Conservation (phyloP, 1,140 invertebrate genomes). For the Hycleus phaleratus region DNA sequence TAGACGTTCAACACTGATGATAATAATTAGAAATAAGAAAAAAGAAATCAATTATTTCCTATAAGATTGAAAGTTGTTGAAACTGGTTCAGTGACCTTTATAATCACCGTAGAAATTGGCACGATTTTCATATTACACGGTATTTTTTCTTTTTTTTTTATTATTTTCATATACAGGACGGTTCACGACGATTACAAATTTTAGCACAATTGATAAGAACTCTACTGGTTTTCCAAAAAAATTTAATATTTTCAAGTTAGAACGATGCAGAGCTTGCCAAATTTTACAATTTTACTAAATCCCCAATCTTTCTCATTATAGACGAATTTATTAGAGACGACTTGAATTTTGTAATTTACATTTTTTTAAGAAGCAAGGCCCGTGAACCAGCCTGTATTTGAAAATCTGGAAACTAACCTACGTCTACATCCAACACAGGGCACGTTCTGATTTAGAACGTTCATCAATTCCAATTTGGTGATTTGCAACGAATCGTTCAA, state of each 20-base stretch:
- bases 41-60: background rate
- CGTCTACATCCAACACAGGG: constrained; percentile 87
- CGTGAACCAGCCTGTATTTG: too few species aligned
- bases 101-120: background rate
- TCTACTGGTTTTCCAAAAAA: too few species aligned
- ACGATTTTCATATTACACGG: background rate
- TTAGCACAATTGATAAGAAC: too few species aligned
- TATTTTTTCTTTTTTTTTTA: background rate
- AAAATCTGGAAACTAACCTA: constrained; percentile 52
- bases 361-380: too few species aligned
- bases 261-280: too few species aligned
- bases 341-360: too few species aligned
- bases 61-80: background rate
- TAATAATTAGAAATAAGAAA: constrained; percentile 16
- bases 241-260: too few species aligned
- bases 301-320: too few species aligned
- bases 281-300: too few species aligned
- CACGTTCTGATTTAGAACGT: constrained; percentile 77
- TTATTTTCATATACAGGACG: too few species aligned
- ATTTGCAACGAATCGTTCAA: constrained; percentile 73
- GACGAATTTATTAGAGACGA: too few species aligned
- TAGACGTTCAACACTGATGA: constrained; percentile 71
- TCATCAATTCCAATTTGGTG: constrained; percentile 70
- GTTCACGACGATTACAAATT: too few species aligned
- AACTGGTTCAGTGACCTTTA: constrained; percentile 5